phyloP scores from a whole-genome alignment of 2,888 invertebrate species.

The Metacarcinus magister region DNA sequence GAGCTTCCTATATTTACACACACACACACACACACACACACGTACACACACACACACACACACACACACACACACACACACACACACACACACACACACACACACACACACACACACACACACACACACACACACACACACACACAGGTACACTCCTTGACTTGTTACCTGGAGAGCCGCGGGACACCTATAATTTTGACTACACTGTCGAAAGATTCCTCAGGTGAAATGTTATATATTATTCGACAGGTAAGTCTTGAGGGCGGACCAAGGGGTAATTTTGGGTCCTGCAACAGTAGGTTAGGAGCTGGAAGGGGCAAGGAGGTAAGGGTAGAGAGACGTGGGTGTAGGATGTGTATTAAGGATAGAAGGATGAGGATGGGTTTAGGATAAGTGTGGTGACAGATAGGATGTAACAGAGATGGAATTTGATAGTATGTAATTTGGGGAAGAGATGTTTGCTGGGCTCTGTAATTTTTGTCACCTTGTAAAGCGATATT shows the following conservation, averaged over 20 bases:
- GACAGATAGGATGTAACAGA: slow-evolving; percentile 3
- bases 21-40: too few relatives aligned
- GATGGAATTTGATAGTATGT: neutral
- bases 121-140: neutral
- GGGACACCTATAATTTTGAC: slow-evolving; percentile 28
- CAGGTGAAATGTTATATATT: slow-evolving; percentile 58
- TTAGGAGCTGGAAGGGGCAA: neutral
- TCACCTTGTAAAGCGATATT: neutral
- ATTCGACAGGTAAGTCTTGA: neutral
- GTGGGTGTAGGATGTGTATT: neutral
- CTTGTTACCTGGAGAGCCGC: neutral
- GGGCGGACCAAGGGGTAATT: neutral
- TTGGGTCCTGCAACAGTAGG: slow-evolving; percentile 19
- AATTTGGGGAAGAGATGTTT: neutral
- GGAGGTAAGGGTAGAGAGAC: neutral
- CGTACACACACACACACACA: too few relatives aligned
- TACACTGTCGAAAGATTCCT: slow-evolving; percentile 51
- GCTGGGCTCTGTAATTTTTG: neutral
- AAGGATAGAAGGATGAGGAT: neutral
- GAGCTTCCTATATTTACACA: slow-evolving; percentile 8
- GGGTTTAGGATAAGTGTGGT: neutral
- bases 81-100: too few relatives aligned
- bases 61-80: too few relatives aligned
- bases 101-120: too few relatives aligned
- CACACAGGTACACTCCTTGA: neutral